phyloP scores from a whole-genome alignment of 2,888 invertebrate genomes.

The Acanthoscelides obtectus region DNA sequence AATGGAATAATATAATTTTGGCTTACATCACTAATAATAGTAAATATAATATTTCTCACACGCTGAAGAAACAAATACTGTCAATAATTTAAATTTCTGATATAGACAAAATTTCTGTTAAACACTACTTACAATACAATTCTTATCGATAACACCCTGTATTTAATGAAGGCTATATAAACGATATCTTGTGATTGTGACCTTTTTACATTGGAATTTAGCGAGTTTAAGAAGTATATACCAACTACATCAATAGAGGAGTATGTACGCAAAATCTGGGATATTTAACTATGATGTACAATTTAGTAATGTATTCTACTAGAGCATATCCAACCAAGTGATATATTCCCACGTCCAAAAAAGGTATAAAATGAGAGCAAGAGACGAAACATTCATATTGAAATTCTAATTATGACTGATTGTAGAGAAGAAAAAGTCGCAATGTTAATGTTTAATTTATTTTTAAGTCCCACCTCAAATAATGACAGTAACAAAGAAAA shows the following conservation, averaged over 20 bases:
- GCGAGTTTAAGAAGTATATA: background rate
- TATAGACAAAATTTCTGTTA: background rate
- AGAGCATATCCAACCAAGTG: too few relatives aligned
- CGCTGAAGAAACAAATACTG: background rate
- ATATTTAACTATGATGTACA: too few relatives aligned
- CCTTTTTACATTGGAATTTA: background rate
- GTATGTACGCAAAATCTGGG: background rate
- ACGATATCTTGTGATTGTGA: background rate
- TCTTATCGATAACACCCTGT: background rate
- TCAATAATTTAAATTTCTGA: background rate
- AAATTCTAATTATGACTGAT: too few relatives aligned
- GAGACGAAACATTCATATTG: too few relatives aligned
- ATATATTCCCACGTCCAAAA: too few relatives aligned
- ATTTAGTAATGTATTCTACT: too few relatives aligned
- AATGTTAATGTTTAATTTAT: too few relatives aligned
- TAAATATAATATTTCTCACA: background rate
- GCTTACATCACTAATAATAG: background rate
- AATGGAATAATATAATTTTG: background rate
- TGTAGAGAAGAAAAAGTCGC: too few relatives aligned
- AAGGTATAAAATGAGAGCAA: too few relatives aligned
- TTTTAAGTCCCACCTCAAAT: too few relatives aligned
- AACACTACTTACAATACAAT: background rate
- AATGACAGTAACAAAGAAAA: too few relatives aligned
- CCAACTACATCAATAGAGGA: background rate
- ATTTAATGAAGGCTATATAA: background rate